Evolutionary conservation across 2,797 vertebrate species (phyloP).

Genomic region (Cetoscarus ocellatus): DNA sequence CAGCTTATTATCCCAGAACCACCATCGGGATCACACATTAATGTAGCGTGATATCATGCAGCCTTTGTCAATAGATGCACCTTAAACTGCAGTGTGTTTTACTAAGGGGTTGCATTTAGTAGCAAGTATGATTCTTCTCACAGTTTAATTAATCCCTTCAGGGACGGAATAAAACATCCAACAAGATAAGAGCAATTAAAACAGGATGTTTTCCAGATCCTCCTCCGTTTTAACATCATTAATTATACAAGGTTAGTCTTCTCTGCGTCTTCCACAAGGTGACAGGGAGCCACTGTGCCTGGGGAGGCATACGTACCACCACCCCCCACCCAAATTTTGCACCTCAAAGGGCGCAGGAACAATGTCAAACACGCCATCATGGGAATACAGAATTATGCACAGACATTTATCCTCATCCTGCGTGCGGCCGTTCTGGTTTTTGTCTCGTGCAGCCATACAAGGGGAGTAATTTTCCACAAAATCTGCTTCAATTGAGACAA

Average conservation of each 20-base stretch:
- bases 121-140: slow-evolving; percentile 47
- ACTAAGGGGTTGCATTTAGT: slow-evolving; percentile 66
- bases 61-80: slow-evolving; percentile 38
- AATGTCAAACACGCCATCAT: slow-evolving; percentile 75
- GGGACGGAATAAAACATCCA: slow-evolving; percentile 67
- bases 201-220: slow-evolving; percentile 60
- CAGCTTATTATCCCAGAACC: slow-evolving; percentile 22
- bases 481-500: slow-evolving; percentile 47
- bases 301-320: slow-evolving; percentile 34
- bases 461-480: slow-evolving; percentile 49
- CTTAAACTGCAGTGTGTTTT: slow-evolving; percentile 68
- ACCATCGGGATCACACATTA: slow-evolving; percentile 30
- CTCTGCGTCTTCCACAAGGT: slow-evolving; percentile 62
- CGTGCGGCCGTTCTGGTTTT: slow-evolving; percentile 17
- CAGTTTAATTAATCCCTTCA: slow-evolving; percentile 73
- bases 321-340: slow-evolving; percentile 34
- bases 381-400: slow-evolving; percentile 65
- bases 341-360: slow-evolving; percentile 67
- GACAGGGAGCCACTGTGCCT: slow-evolving; percentile 47
- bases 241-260: slow-evolving; percentile 77
- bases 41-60: slow-evolving; percentile 20
- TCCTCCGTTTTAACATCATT: slow-evolving; percentile 74
- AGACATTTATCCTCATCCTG: slow-evolving; percentile 64
- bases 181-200: slow-evolving; percentile 77
- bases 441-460: slow-evolving; percentile 28